These are phyloP conservation scores for Sebastes vulpes DNA, from an alignment of 2,797 vertebrate species.

Conservation along the genomic window DNA sequence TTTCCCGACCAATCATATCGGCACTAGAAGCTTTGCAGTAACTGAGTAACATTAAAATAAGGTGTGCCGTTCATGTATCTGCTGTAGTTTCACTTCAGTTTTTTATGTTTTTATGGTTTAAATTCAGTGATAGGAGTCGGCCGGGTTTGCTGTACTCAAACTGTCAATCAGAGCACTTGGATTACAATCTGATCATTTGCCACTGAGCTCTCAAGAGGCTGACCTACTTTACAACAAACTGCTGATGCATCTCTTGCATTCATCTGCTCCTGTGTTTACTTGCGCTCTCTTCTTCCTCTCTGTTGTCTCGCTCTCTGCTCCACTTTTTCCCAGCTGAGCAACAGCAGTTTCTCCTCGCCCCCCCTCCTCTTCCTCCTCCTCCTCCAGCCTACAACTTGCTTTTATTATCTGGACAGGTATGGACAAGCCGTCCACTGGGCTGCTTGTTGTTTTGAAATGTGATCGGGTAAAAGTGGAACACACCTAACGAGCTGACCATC, in stretches of 20 bases:
- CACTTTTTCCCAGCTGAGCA: constrained; percentile 46
- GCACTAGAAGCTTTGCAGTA: neutral
- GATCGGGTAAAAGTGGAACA: constrained; percentile 68
- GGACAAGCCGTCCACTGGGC: constrained; percentile 70
- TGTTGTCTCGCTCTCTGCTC: constrained; percentile 35
- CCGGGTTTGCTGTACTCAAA: constrained; percentile 51
- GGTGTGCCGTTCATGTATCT: neutral
- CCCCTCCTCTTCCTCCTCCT: neutral
- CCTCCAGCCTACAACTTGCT: neutral
- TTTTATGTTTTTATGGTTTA: neutral
- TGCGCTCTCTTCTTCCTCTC: constrained; percentile 4
- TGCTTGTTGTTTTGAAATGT: constrained; percentile 85
- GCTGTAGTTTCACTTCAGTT: neutral
- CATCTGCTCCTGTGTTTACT: constrained; percentile 39
- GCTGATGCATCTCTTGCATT: constrained; percentile 56
- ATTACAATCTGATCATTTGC: constrained; percentile 53
- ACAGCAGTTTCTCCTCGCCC: constrained; percentile 38
- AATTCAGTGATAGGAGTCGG: neutral
- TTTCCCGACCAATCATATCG: neutral
- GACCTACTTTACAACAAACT: constrained; percentile 70
- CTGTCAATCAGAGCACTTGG: constrained; percentile 53
- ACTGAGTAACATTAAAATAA: neutral
- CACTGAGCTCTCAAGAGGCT: constrained; percentile 40
- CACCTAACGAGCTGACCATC: constrained; percentile 72
- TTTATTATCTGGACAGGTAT: constrained; percentile 83